These are phyloP conservation scores for Serranus cabrilla DNA, from an alignment of 2,797 vertebrate species.

Conservation along the genomic window DNA sequence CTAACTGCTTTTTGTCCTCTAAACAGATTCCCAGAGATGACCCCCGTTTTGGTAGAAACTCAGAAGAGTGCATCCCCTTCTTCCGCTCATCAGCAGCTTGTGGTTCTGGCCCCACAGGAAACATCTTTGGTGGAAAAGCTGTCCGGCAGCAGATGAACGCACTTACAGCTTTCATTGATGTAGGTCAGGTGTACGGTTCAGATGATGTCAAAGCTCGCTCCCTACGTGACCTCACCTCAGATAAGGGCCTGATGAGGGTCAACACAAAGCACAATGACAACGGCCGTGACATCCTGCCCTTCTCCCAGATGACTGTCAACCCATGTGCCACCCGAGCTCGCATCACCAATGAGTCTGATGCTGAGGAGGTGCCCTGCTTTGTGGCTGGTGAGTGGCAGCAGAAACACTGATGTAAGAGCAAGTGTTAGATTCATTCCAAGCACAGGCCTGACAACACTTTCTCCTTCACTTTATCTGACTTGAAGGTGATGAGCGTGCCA, in stretches of 20 bases:
- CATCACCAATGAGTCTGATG: constrained; percentile 44
- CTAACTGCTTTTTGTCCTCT: not conserved
- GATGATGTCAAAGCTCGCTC: constrained; percentile 75
- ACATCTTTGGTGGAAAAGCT: constrained; percentile 57
- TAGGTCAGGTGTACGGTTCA: constrained; percentile 87
- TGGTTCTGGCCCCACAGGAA: constrained; percentile 64
- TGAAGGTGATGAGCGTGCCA: constrained; percentile 87
- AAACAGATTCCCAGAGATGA: constrained; percentile 85
- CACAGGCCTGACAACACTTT: not conserved
- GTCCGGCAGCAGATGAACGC: constrained; percentile 91
- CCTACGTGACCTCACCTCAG: constrained; percentile 81
- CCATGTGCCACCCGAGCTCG: constrained; percentile 85
- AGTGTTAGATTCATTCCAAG: not conserved
- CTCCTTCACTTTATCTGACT: constrained; percentile 5
- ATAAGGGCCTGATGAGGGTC: constrained; percentile 86
- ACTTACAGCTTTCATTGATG: constrained; percentile 88
- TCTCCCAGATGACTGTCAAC: constrained; percentile 63
- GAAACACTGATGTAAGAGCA: not conserved
- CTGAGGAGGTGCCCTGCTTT: constrained; percentile 88
- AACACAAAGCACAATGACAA: constrained; percentile 83
- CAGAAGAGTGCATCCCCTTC: constrained; percentile 86
- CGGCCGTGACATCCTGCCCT: constrained; percentile 85
- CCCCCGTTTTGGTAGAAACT: constrained; percentile 51
- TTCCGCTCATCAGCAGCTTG: constrained; percentile 87
- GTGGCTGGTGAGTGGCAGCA: constrained; percentile 82